Conservation (phyloP, 2,797 vertebrate genomes). For the Sardinella longiceps region DNA sequence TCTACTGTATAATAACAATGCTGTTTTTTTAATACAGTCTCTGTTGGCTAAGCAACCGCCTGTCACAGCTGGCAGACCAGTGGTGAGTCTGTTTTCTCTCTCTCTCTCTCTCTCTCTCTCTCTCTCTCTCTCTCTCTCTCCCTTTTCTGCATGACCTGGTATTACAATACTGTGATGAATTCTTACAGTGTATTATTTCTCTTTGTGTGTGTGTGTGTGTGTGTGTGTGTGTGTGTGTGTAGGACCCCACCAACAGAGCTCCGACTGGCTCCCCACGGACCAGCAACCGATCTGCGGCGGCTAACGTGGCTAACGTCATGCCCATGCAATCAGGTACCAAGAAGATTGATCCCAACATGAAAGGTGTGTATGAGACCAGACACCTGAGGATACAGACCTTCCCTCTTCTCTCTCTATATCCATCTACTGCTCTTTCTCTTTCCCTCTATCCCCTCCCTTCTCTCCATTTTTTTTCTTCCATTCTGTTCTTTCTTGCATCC, state of each 20-base stretch:
- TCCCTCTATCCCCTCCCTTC: neutral
- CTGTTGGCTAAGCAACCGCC: slow-evolving; percentile 94
- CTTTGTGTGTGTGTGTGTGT: no score
- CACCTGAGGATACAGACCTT: slow-evolving; percentile 36
- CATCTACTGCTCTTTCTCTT: neutral
- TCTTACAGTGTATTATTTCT: neutral
- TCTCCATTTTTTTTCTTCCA: neutral
- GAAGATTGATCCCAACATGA: slow-evolving; percentile 88
- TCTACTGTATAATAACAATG: slow-evolving; percentile 23
- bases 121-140: neutral
- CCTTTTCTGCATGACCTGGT: neutral
- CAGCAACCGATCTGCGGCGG: slow-evolving; percentile 90
- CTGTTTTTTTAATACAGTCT: slow-evolving; percentile 81
- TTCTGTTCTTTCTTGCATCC: neutral
- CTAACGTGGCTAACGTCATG: slow-evolving; percentile 94
- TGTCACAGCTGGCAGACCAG: slow-evolving; percentile 89
- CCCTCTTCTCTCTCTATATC: neutral
- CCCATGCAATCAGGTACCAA: slow-evolving; percentile 92
- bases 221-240: slow-evolving; percentile 45
- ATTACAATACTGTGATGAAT: neutral
- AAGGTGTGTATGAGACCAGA: slow-evolving; percentile 72
- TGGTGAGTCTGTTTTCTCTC: slow-evolving; percentile 77
- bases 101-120: neutral
- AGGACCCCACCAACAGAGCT: slow-evolving; percentile 93
- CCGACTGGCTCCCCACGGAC: slow-evolving; percentile 95